phyloP scores from a whole-genome alignment of 2,113 vertebrate genomes.

The Nothoprocta perdicaria region DNA sequence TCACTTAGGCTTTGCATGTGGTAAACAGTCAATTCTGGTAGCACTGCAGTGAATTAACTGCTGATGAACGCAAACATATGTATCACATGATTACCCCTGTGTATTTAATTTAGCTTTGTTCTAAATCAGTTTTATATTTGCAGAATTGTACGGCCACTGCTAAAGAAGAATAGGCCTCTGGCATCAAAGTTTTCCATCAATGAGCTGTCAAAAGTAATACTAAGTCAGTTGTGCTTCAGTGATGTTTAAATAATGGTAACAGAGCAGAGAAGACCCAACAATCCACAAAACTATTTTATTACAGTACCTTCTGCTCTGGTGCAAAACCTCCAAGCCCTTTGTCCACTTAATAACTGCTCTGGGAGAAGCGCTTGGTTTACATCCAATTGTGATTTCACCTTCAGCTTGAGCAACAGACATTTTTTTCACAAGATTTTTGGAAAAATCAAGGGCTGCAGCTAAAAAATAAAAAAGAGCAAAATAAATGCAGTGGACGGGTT shows the following conservation, averaged over 20 bases:
- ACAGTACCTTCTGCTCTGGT: slow-evolving; percentile 79
- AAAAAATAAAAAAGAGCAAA: slow-evolving; percentile 7
- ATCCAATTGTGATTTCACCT: slow-evolving; percentile 82
- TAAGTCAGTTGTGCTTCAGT: not conserved
- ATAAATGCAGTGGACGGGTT: not conserved
- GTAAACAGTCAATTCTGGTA: not conserved
- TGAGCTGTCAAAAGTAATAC: not conserved
- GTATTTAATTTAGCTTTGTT: not conserved
- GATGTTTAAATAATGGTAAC: not conserved
- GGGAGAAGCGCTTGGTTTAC: slow-evolving; percentile 87
- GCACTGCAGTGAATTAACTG: not conserved
- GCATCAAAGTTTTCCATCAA: not conserved
- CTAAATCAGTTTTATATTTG: not conserved
- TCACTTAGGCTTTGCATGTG: not conserved
- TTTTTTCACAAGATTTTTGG: slow-evolving; percentile 83
- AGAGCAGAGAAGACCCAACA: not conserved
- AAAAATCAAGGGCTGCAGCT: slow-evolving; percentile 90
- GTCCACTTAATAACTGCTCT: slow-evolving; percentile 84
- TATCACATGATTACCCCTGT: accelerated
- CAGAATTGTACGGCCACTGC: not conserved
- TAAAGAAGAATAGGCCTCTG: not conserved
- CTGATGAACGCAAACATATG: not conserved
- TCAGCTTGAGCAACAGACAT: slow-evolving; percentile 82
- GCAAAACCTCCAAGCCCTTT: slow-evolving; percentile 77
- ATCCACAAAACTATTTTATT: accelerated